Conservation (phyloP, 2,888 invertebrate genomes). For the Alloscopus bannaensis region DNA sequence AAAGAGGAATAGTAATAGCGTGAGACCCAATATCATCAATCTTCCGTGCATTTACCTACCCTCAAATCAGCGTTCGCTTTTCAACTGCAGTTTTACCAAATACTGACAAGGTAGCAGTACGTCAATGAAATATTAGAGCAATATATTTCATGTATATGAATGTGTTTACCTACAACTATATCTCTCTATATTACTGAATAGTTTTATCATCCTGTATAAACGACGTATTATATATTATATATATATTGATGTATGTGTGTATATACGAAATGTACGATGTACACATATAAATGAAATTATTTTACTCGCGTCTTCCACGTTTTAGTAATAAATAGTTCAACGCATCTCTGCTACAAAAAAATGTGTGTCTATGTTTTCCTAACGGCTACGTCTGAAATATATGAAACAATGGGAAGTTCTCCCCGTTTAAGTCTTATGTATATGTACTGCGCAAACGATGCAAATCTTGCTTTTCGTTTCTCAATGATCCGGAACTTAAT, state of each 20-base stretch:
- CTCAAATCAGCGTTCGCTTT: slow-evolving; percentile 8
- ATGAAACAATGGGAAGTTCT: slow-evolving; percentile 43
- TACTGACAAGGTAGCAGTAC: slow-evolving; percentile 65
- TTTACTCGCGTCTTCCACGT: slow-evolving; percentile 6
- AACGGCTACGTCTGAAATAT: slow-evolving; percentile 28
- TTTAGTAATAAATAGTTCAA: slow-evolving; percentile 38
- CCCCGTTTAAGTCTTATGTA: slow-evolving; percentile 50
- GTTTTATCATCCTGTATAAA: too few species aligned
- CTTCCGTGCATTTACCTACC: slow-evolving; percentile 31
- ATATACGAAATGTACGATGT: slow-evolving; percentile 38
- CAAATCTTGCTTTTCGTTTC: too few species aligned
- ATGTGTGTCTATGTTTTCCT: slow-evolving; percentile 34
- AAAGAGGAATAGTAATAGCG: slow-evolving; percentile 6
- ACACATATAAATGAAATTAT: slow-evolving; percentile 29
- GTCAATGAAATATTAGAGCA: slow-evolving; percentile 39
- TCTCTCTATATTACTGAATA: too few species aligned
- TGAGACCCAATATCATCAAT: slow-evolving; percentile 52
- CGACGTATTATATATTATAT: slow-evolving; percentile 9
- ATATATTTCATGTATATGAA: slow-evolving; percentile 13
- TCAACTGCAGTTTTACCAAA: slow-evolving; percentile 57
- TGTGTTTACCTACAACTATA: background rate
- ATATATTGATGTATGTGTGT: slow-evolving; percentile 3
- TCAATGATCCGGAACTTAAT: slow-evolving; percentile 5
- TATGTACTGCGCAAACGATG: too few species aligned
- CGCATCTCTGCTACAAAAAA: too few species aligned